Percentiles rank a stretch among this genome's conserved stretches.
Evolutionary conservation across 1,140 invertebrate genomes (phyloP).

Genomic region (Anastatus disparis): DNA sequence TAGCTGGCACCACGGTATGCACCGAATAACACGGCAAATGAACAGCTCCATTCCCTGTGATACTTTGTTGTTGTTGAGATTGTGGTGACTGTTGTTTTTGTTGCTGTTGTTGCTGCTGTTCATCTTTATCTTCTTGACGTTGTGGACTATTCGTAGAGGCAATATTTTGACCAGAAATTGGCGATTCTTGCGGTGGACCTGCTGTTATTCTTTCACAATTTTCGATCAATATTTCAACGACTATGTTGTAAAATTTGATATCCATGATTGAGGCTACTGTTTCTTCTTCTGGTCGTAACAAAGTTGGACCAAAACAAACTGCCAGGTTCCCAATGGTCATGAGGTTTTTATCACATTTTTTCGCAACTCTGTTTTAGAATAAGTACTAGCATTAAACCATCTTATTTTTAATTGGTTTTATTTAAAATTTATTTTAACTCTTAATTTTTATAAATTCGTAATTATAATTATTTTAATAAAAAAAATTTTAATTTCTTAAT

Average conservation of each 20-base stretch:
- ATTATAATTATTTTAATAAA: too few species aligned
- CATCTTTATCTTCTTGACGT: constrained; percentile 40
- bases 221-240: constrained; percentile 95
- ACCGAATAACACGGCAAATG: constrained; percentile 52
- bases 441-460: background rate
- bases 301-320: constrained; percentile 98
- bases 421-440: background rate
- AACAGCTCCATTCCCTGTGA: constrained; percentile 56
- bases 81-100: background rate
- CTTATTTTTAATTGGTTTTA: too few species aligned
- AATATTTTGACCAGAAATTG: constrained; percentile 4
- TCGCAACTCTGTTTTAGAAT: constrained; percentile 78
- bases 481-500: background rate
- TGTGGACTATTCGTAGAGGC: constrained; percentile 41
- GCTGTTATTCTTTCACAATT: constrained; percentile 86
- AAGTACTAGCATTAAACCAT: background rate
- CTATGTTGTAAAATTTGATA: constrained; percentile 98
- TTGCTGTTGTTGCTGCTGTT: background rate
- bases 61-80: constrained; percentile 34
- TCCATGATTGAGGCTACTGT: constrained; percentile 97
- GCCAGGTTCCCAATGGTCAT: constrained; percentile 98
- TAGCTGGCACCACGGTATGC: constrained; percentile 51
- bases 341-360: constrained; percentile 88
- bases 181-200: constrained; percentile 61
- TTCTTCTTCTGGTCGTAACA: constrained; percentile 93